Percentiles rank a stretch among this genome's conserved stretches.
These are phyloP conservation scores for Aphrophora alni DNA, from an alignment of 2,888 invertebrate genomes.

Conservation along the genomic window DNA sequence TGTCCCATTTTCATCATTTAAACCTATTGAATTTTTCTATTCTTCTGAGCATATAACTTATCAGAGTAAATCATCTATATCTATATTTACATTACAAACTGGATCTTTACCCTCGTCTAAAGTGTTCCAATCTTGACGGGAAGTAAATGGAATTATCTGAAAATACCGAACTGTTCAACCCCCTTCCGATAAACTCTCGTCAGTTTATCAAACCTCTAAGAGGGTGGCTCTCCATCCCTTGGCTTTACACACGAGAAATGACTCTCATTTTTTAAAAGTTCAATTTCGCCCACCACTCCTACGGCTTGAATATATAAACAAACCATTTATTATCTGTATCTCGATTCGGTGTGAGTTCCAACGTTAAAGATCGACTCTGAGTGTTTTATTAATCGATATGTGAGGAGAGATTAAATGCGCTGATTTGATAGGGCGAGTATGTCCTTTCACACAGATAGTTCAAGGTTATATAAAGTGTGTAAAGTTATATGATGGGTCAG, in stretches of 20 bases:
- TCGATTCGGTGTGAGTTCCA: too few relatives aligned
- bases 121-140: not conserved
- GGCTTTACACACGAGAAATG: not conserved
- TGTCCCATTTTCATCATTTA: too few relatives aligned
- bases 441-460: too few relatives aligned
- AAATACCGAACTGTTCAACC: not conserved
- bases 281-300: not conserved
- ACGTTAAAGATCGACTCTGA: too few relatives aligned
- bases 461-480: too few relatives aligned
- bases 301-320: not conserved
- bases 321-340: not conserved
- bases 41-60: too few relatives aligned
- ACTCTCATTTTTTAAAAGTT: not conserved
- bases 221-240: not conserved
- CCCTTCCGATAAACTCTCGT: not conserved
- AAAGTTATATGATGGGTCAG: too few relatives aligned
- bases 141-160: not conserved
- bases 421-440: too few relatives aligned
- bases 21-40: too few relatives aligned
- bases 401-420: too few relatives aligned
- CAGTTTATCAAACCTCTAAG: not conserved
- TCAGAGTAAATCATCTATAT: too few relatives aligned
- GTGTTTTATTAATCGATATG: too few relatives aligned
- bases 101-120: not conserved
- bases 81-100: not conserved